Conservation (phyloP, 2,888 invertebrate genomes). For the Oscheius sp. region DNA sequence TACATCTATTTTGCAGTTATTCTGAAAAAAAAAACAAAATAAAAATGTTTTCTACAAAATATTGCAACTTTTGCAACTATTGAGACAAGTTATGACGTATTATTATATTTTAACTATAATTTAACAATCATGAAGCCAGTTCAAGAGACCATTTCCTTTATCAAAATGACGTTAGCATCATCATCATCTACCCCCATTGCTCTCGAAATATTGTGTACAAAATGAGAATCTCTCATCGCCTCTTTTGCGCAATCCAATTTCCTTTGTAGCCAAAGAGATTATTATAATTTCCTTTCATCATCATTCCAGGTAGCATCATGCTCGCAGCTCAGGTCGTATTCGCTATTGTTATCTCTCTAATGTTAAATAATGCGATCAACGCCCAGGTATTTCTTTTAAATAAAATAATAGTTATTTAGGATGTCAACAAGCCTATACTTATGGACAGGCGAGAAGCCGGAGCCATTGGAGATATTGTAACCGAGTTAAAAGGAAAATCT, state of each 20-base stretch:
- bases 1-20: constrained; percentile 50
- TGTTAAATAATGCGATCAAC: constrained; percentile 1
- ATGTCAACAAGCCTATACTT: constrained; percentile 37
- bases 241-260: constrained; percentile 17
- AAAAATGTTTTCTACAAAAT: too few species aligned
- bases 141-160: background rate
- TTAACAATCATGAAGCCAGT: background rate
- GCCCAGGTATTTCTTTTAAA: constrained; percentile 6
- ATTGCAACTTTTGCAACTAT: background rate
- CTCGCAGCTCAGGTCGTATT: constrained; percentile 12
- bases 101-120: background rate
- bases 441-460: constrained; percentile 53
- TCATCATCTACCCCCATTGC: constrained; percentile 2
- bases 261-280: background rate
- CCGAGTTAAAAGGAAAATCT: constrained; percentile 55
- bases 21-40: constrained; percentile 53
- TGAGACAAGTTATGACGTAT: background rate
- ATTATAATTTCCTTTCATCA: constrained; percentile 10
- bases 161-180: background rate
- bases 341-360: background rate
- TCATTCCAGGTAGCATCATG: constrained; percentile 27
- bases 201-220: constrained; percentile 11
- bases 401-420: background rate
- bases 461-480: constrained; percentile 48
- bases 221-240: too few species aligned